These are phyloP conservation scores for Plecturocebus donacophilus DNA, from an alignment of 2,113 vertebrate species.

Conservation along the genomic window DNA sequence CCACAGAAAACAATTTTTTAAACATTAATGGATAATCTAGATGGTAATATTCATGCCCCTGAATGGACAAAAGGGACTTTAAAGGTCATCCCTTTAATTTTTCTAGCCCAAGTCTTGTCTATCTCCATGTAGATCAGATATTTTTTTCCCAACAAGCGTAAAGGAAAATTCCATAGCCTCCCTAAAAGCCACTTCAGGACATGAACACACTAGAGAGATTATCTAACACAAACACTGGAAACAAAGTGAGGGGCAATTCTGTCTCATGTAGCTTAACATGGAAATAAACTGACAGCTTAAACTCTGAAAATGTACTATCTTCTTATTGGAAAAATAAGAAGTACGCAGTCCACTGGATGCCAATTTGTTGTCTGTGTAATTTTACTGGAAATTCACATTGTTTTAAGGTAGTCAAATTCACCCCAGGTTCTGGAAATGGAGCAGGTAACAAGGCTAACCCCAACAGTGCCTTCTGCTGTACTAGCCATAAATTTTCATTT, in stretches of 20 bases:
- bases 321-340: not conserved
- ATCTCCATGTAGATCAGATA: not conserved
- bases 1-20: constrained; percentile 2
- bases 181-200: not conserved
- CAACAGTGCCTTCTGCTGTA: not conserved
- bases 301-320: not conserved
- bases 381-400: not conserved
- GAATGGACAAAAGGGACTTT: not conserved
- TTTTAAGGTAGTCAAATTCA: not conserved
- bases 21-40: not conserved
- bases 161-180: not conserved
- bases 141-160: not conserved
- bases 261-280: not conserved
- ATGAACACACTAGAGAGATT: not conserved
- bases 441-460: not conserved
- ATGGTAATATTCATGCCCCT: not conserved
- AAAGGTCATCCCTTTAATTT: not conserved
- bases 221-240: not conserved
- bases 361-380: not conserved
- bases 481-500: not conserved
- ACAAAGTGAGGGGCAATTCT: not conserved
- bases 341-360: not conserved
- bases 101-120: not conserved
- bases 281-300: not conserved
- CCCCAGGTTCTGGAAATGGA: not conserved